Conservation (phyloP, 2,113 vertebrate species). For the Peromyscus maniculatus region DNA sequence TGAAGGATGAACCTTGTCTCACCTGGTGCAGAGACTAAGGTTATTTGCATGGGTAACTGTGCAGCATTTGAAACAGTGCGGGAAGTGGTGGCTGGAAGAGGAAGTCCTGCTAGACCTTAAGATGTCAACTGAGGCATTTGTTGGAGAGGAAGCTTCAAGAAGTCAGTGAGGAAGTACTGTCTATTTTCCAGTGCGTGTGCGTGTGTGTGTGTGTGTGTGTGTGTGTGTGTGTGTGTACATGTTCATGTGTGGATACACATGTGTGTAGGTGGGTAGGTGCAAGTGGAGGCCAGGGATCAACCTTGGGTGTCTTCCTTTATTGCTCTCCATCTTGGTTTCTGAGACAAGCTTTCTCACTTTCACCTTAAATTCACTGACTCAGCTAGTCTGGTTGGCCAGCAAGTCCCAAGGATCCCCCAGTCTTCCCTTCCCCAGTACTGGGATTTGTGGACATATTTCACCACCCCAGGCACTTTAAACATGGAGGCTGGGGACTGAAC, state of each 20-base stretch:
- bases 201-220: background rate
- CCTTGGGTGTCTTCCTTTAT: background rate
- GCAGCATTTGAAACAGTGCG: constrained; percentile 13
- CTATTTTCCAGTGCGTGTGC: background rate
- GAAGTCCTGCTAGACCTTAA: constrained; percentile 25
- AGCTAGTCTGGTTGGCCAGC: background rate
- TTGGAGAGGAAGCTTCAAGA: constrained; percentile 3
- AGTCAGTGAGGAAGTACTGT: background rate
- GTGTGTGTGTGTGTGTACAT: background rate
- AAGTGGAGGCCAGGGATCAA: background rate
- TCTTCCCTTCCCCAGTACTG: background rate
- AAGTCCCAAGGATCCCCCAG: background rate
- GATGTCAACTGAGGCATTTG: background rate
- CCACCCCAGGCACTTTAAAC: background rate
- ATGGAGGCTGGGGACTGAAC: background rate
- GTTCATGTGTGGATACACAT: background rate
- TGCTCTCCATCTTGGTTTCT: background rate
- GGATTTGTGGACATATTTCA: background rate
- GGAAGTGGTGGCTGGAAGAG: background rate
- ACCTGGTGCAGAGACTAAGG: background rate
- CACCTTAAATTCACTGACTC: background rate
- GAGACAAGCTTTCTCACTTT: background rate
- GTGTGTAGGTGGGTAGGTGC: background rate
- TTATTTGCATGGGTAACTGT: background rate
- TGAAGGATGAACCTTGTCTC: background rate